Conservation (phyloP, 2,113 vertebrate species). For the Cnemophilus loriae region DNA sequence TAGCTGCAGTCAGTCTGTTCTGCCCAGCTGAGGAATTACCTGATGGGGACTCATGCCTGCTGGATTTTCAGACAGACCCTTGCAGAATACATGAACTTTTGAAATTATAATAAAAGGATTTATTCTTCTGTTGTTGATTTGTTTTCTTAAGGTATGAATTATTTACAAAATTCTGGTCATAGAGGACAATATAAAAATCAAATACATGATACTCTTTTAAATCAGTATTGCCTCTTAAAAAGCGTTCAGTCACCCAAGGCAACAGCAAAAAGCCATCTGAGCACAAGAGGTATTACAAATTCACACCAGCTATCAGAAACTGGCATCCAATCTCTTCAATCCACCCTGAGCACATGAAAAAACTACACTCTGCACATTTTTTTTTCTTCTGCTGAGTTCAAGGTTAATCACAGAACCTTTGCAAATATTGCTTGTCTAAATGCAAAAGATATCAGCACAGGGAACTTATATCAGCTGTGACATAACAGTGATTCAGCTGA, state of each 20-base stretch:
- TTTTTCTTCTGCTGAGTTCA: neutral
- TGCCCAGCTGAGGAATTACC: neutral
- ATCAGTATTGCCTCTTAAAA: neutral
- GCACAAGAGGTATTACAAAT: neutral
- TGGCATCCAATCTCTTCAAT: neutral
- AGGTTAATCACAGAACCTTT: neutral
- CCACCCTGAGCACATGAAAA: neutral
- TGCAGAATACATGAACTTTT: neutral
- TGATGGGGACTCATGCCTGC: neutral
- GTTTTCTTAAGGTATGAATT: neutral
- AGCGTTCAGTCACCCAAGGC: neutral
- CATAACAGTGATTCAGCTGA: neutral
- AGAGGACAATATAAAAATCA: neutral
- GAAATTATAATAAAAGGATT: neutral
- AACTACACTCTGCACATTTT: neutral
- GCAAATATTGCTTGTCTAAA: neutral
- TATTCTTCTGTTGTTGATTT: neutral
- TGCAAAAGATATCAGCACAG: neutral
- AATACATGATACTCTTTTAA: neutral
- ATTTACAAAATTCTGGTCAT: neutral
- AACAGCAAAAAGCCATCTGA: neutral
- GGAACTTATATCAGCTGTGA: neutral
- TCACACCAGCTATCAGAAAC: neutral
- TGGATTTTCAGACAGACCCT: neutral
- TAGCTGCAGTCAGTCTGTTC: neutral